Base-by-base conservation (phyloP, 2,113 vertebrate genomes). In the Cyanistes caeruleus region DNA sequence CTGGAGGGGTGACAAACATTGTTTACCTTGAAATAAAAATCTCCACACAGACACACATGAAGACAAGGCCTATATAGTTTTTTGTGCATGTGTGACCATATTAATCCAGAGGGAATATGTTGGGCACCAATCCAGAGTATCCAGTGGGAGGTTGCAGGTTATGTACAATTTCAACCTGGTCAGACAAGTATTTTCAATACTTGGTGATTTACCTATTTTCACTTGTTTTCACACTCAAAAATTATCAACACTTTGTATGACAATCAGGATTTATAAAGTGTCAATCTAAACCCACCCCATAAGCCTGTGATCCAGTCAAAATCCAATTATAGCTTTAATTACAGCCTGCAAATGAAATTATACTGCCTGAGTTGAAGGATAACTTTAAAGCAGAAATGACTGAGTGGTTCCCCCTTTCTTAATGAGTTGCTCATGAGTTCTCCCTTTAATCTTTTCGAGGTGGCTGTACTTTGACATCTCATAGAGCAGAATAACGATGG, bases 361-460 rank as follows among this genome's bases (percentile, higher is more conserved):
- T 87, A 90, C 86, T 96, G 94, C 94, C 79, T 95, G 94, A 95
- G 53, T 95, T 96, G 90, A 97, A 92, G 83, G 69, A 84, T 75
- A 86, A 96, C 78, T 90, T 89, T 95, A 90, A 96, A 93, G 86
- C 48, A 95, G 93, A 84, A 95, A 92, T 87, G 64, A 93, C 76
- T 68, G 81, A 90, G 78, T 90, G 62, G 78, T 94, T 95, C 62
- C 59, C 83, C 76, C 39, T 87, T 89, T 95, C 53, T 59, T 97
- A 97, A 97, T 96, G 97, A 97, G 85, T 76, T 93, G 85, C 83
- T 84, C 80, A 92, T 92, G 94, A 96, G 79, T 87, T 93, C 51
- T 89, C 83, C 79, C 93, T 96, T 97, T 97, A 92, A 96, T 96
- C 93, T 92, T 96, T 88, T n/a, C 6, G 18, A 94, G 81, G 87